phyloP scores from a whole-genome alignment of 2,797 vertebrate genomes.

The Liparis tanakae region DNA sequence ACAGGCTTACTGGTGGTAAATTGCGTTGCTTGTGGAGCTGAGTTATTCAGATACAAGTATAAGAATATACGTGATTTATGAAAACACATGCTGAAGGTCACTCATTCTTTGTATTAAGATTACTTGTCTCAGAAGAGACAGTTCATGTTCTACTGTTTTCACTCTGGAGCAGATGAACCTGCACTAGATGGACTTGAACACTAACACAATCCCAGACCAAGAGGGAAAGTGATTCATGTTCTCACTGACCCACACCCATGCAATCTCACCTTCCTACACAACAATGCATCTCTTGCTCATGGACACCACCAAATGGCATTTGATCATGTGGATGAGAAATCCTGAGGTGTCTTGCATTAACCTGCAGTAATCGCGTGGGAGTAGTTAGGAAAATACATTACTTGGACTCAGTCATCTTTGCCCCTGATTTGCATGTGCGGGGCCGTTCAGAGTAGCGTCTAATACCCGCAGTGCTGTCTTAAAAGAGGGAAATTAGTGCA shows the following conservation, averaged over 20 bases:
- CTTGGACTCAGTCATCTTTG: slow-evolving; percentile 54
- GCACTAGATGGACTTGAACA: slow-evolving; percentile 19
- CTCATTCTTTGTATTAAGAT: slow-evolving; percentile 27
- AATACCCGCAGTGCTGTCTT: slow-evolving; percentile 40
- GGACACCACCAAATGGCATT: slow-evolving; percentile 42
- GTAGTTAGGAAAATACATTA: slow-evolving; percentile 77
- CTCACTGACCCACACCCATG: slow-evolving; percentile 49
- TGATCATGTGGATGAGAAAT: slow-evolving; percentile 49
- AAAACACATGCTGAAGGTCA: slow-evolving; percentile 24
- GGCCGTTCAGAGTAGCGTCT: slow-evolving; percentile 50
- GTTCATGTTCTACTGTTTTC: slow-evolving; percentile 40
- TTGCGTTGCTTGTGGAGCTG: background rate
- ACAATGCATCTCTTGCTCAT: slow-evolving; percentile 22
- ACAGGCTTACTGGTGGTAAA: slow-evolving; percentile 11
- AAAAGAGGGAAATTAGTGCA: slow-evolving; percentile 26
- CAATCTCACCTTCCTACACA: slow-evolving; percentile 43
- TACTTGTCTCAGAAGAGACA: slow-evolving; percentile 29
- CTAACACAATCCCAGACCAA: slow-evolving; percentile 14
- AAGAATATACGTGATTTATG: slow-evolving; percentile 1
- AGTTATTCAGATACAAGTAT: slow-evolving; percentile 9
- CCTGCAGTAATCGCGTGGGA: slow-evolving; percentile 77
- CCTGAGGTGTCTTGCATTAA: slow-evolving; percentile 71
- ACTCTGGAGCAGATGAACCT: slow-evolving; percentile 31
- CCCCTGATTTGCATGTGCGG: slow-evolving; percentile 54
- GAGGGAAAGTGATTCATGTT: slow-evolving; percentile 53